Evolutionary conservation across 2,888 invertebrate genomes (phyloP).

Genomic region (Callimorpha dominula): DNA sequence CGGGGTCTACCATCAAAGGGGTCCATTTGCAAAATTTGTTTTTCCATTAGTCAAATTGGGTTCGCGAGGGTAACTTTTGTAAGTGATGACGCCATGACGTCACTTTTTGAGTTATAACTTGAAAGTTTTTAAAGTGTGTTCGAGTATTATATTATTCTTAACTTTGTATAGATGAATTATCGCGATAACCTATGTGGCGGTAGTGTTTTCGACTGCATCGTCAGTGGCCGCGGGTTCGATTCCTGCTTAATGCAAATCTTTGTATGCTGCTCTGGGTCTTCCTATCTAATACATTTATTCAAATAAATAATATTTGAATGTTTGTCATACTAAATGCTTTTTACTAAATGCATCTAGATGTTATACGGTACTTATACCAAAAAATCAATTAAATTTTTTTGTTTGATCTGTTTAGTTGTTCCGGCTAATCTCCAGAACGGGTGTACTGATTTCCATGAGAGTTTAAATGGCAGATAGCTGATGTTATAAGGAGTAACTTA

Average conservation of each 20-base stretch:
- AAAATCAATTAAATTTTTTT: too few relatives aligned
- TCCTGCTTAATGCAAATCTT: background rate
- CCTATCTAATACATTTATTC: too few relatives aligned
- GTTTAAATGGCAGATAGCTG: too few relatives aligned
- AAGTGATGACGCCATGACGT: constrained; percentile 31
- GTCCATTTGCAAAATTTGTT: constrained; percentile 64
- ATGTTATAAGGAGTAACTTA: too few relatives aligned
- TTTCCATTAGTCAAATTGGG: constrained; percentile 67
- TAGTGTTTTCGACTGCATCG: background rate
- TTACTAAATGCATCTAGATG: too few relatives aligned
- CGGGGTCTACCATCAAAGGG: constrained; percentile 53
- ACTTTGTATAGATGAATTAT: background rate
- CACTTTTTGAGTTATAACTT: constrained; percentile 24
- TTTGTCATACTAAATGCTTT: too few relatives aligned
- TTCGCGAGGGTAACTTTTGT: constrained; percentile 35
- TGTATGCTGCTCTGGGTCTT: too few relatives aligned
- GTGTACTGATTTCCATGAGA: too few relatives aligned
- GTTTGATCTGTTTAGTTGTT: too few relatives aligned
- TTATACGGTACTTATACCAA: too few relatives aligned
- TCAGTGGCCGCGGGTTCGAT: background rate
- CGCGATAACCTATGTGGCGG: background rate
- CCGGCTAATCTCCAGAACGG: too few relatives aligned
- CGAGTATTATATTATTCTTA: background rate
- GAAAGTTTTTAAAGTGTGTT: constrained; percentile 18
- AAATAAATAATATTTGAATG: too few relatives aligned